Percentiles rank a stretch among this genome's conserved stretches.
Conservation (phyloP, 2,888 invertebrate species). For the Ophion costatus region DNA sequence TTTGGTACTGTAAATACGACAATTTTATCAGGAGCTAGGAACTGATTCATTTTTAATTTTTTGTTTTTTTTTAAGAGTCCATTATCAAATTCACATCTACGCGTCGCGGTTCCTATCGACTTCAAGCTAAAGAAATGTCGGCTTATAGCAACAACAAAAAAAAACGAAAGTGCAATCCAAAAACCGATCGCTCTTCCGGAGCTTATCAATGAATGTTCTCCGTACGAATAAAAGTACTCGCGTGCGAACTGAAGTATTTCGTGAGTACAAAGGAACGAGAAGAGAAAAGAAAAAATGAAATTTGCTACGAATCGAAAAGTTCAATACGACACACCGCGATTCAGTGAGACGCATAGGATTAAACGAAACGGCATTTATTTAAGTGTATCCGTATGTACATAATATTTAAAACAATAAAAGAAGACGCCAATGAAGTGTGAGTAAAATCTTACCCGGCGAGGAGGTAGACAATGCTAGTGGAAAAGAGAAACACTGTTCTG, state of each 20-base stretch:
- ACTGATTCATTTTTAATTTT: slow-evolving; percentile 56
- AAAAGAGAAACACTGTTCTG: slow-evolving; percentile 33
- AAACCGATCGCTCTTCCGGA: slow-evolving; percentile 11
- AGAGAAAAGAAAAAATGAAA: slow-evolving; percentile 20
- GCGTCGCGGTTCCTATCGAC: slow-evolving; percentile 59
- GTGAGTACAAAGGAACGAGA: slow-evolving; percentile 38
- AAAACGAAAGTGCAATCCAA: slow-evolving; percentile 18
- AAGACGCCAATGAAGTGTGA: slow-evolving; percentile 44
- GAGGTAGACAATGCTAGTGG: not conserved
- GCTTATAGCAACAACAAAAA: slow-evolving; percentile 16
- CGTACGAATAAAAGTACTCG: slow-evolving; percentile 45
- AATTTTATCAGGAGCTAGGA: slow-evolving; percentile 73
- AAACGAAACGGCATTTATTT: slow-evolving; percentile 71
- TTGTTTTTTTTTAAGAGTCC: slow-evolving; percentile 68
- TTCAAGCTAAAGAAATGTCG: slow-evolving; percentile 50
- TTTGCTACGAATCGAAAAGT: slow-evolving; percentile 31
- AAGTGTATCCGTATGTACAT: slow-evolving; percentile 75
- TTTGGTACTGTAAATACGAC: slow-evolving; percentile 75
- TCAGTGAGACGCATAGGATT: slow-evolving; percentile 45
- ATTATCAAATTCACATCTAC: slow-evolving; percentile 66
- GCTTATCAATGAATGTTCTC: slow-evolving; percentile 32
- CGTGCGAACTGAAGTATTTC: slow-evolving; percentile 30
- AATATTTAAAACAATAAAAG: slow-evolving; percentile 68
- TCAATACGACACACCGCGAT: slow-evolving; percentile 42
- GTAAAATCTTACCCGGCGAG: slow-evolving; percentile 55